Conservation (phyloP, 2,797 vertebrate genomes). For the Champsocephalus esox region DNA sequence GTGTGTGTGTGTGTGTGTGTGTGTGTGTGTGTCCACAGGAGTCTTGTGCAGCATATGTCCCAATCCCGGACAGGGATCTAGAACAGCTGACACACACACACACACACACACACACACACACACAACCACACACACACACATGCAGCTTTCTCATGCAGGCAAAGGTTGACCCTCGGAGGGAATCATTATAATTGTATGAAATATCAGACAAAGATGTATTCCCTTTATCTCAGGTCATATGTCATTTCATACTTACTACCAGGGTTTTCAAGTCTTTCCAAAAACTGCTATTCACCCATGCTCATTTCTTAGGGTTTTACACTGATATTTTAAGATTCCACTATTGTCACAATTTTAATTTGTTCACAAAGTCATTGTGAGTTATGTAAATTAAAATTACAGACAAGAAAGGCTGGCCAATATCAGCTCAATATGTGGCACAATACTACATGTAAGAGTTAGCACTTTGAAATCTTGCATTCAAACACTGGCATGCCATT, state of each 20-base stretch:
- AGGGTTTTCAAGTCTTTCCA: background rate
- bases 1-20: too few species aligned
- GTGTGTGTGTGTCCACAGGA: conserved; percentile 65
- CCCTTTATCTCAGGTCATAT: background rate
- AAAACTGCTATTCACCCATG: background rate
- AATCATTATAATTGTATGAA: background rate
- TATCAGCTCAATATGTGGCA: conserved; percentile 40
- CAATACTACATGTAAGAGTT: conserved; percentile 38
- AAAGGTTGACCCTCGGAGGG: conserved; percentile 50
- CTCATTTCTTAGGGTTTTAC: background rate
- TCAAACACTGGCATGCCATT: conserved; percentile 52
- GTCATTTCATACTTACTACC: background rate
- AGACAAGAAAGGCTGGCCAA: background rate
- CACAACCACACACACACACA: background rate
- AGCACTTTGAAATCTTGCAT: conserved; percentile 43
- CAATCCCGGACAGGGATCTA: conserved; percentile 49
- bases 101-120: background rate
- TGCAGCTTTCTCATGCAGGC: conserved; percentile 30
- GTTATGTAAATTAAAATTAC: background rate
- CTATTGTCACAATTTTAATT: background rate
- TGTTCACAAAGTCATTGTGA: too few species aligned
- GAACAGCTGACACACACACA: conserved; percentile 56
- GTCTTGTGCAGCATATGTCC: conserved; percentile 74
- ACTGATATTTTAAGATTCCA: background rate
- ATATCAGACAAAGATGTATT: background rate